Conservation (phyloP, 2,797 vertebrate species). For the Gambelia wislizenii region DNA sequence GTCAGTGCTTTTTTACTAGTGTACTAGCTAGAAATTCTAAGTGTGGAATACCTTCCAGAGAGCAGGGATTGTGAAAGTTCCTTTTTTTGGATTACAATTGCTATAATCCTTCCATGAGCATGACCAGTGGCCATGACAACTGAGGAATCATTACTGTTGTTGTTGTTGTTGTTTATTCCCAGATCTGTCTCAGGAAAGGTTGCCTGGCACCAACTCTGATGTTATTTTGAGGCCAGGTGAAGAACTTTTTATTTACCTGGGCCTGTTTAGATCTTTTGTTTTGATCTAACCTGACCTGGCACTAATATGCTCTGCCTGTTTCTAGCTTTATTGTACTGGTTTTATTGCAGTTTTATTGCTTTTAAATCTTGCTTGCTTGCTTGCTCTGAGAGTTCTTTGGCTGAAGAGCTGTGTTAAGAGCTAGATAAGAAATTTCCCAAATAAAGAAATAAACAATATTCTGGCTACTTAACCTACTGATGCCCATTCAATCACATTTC, state of each 20-base stretch:
- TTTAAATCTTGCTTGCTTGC: not conserved
- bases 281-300: slow-evolving; percentile 3
- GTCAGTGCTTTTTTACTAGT: not conserved
- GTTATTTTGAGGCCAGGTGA: not conserved
- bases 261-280: not conserved
- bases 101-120: not conserved
- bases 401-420: not conserved
- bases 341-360: not conserved
- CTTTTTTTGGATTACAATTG: not conserved
- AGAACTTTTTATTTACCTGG: not conserved
- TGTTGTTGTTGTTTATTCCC: not conserved
- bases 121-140: not conserved
- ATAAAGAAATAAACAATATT: slow-evolving; percentile 6
- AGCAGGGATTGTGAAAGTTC: not conserved
- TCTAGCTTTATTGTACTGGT: slow-evolving; percentile 4
- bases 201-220: not conserved
- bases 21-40: no score
- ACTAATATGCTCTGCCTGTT: not conserved
- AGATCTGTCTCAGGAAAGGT: not conserved
- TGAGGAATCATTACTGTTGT: not conserved
- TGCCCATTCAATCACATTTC: not conserved
- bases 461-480: not conserved
- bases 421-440: not conserved
- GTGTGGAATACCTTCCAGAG: not conserved
- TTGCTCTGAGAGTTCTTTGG: not conserved